Base-by-base conservation (phyloP, 2,888 invertebrate species). In the Ptilodon capucinus region DNA sequence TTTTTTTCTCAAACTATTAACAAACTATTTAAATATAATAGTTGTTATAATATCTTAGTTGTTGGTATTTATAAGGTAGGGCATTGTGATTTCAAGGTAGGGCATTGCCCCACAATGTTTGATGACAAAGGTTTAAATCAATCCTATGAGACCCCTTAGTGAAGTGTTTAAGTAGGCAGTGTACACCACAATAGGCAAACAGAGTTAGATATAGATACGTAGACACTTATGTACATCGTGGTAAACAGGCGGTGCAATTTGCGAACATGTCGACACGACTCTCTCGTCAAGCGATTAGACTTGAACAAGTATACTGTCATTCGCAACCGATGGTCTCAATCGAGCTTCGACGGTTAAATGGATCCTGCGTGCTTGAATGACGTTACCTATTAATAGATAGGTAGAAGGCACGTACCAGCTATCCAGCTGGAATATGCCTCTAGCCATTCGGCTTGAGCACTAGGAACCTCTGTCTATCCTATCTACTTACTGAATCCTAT, bases 211-310 rank as follows among this genome's bases (percentile, higher is more conserved):
- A n/a, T n/a, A n/a, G n/a, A n/a, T n/a, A n/a, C n/a, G 57, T 53
- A 53, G 43, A 4, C 28, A 25, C 25, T 68, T 64, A 70, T 30
- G 70, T 64, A 71, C 66, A 69, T 59, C 70, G 69, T 71, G 71
- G 76, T 74, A 71, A 76, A 79, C 79, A 79, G 75, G 64, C 69
- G 64, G 57, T 61, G 69, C 77, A 81, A 83, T 81, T 82, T 84
- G 78, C 67, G 64, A 71, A 67, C 71, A 60, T 67, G 74, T 73
- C 71, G 62, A 68, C 71, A 66, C 60, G 70, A 68, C 54, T 68
- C 57, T 60, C 67, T 70, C 71, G 63, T 68, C 71, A 71, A 60
- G 52, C 71, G 76, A 78, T 80, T 81, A 76, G 72, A 74, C 67
- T 73, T 64, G 57, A 71, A 71, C 74, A 74, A 71, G 70, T 62